Percentiles rank a stretch among this genome's conserved stretches.
Conservation (phyloP, 2,888 invertebrate genomes). For the Sarcophaga rosellei region DNA sequence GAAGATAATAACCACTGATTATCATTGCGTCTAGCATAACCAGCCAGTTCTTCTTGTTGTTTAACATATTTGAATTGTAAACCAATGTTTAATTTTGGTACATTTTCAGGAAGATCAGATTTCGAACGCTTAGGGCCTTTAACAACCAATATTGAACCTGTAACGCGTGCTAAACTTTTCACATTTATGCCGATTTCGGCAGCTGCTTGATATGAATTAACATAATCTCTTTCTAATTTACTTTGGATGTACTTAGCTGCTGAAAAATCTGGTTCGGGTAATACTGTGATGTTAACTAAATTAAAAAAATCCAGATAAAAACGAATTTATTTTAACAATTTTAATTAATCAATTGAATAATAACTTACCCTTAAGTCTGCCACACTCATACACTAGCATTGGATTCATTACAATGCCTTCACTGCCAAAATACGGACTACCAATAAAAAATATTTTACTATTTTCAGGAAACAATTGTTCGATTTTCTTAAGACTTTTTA, state of each 20-base stretch:
- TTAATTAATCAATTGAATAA: neutral
- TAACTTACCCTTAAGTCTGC: conserved; percentile 76
- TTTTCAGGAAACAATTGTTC: conserved; percentile 86
- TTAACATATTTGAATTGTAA: conserved; percentile 95
- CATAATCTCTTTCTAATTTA: conserved; percentile 72
- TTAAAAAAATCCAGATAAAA: neutral
- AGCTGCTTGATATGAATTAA: conserved; percentile 74
- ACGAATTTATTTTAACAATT: neutral
- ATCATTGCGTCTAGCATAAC: conserved; percentile 89
- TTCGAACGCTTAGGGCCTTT: conserved; percentile 81
- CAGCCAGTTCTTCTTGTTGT: conserved; percentile 88
- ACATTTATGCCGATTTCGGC: conserved; percentile 84
- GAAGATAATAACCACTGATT: conserved; percentile 91
- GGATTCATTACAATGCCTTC: conserved; percentile 86
- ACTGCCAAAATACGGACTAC: conserved; percentile 90
- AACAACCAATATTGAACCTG: conserved; percentile 90
- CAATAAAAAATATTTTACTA: conserved; percentile 88
- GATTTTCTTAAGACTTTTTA: conserved; percentile 74
- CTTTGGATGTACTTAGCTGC: conserved; percentile 73
- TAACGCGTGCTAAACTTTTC: conserved; percentile 90
- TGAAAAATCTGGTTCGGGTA: conserved; percentile 76
- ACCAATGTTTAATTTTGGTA: conserved; percentile 89
- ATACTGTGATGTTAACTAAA: conserved; percentile 77
- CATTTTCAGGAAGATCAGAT: conserved; percentile 77
- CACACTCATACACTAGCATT: conserved; percentile 75